Conservation (phyloP, 2,888 invertebrate genomes). For the Crossocerus cetratus region DNA sequence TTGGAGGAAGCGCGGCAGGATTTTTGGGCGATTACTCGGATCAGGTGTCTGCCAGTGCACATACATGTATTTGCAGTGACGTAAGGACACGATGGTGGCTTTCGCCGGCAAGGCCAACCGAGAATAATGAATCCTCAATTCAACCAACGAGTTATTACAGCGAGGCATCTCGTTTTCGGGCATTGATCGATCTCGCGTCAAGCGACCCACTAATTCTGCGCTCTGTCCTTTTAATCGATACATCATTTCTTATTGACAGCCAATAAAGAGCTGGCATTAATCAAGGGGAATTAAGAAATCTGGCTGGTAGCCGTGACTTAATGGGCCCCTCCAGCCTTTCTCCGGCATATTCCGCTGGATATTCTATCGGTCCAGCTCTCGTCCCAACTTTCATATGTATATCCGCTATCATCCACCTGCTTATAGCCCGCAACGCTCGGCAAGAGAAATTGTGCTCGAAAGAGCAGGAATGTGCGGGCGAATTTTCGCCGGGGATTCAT, state of each 20-base stretch:
- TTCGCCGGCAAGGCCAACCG: constrained; percentile 5
- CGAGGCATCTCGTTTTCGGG: neutral
- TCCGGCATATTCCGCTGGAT: neutral
- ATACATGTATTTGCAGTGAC: neutral
- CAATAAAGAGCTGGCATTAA: neutral
- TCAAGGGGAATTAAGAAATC: constrained; percentile 5
- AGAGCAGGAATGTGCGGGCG: neutral
- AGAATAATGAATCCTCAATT: constrained; percentile 8
- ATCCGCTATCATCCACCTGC: neutral
- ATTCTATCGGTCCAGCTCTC: neutral
- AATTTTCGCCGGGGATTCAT: neutral
- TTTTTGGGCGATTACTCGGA: constrained; percentile 1
- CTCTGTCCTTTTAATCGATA: neutral
- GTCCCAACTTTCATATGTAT: neutral
- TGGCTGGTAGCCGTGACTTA: neutral
- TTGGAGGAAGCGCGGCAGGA: neutral
- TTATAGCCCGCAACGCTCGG: neutral
- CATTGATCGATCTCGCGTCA: neutral
- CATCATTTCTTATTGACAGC: constrained; percentile 2
- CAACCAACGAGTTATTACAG: neutral
- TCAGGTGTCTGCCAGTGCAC: neutral
- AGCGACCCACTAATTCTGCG: neutral
- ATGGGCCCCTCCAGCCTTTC: neutral
- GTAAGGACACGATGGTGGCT: constrained; percentile 9
- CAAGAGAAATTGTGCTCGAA: neutral